Evolutionary conservation across 2,888 invertebrate genomes (phyloP).

Genomic region (Dendrolimus pini): DNA sequence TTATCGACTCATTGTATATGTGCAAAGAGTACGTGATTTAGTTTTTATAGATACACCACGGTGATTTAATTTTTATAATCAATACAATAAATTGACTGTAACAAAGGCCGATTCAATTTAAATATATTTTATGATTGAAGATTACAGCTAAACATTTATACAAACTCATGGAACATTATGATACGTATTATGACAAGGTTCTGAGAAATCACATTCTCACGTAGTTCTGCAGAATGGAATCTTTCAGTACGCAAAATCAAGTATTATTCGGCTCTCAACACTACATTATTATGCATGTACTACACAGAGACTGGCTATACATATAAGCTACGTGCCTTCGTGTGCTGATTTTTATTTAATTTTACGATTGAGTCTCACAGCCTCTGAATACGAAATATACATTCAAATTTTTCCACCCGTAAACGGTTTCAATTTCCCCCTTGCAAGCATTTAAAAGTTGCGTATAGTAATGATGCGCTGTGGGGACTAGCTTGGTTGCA

Average conservation of each 20-base stretch:
- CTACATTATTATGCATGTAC: neutral
- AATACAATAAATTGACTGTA: no score
- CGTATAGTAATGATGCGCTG: slow-evolving; percentile 31
- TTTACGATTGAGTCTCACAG: slow-evolving; percentile 22
- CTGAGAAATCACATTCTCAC: neutral
- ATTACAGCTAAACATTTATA: no score
- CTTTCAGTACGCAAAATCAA: neutral
- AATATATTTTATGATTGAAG: no score
- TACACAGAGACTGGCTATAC: neutral
- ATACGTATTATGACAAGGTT: neutral
- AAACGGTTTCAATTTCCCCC: slow-evolving; percentile 37
- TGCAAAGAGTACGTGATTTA: no score
- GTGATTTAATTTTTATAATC: no score
- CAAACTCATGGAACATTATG: no score
- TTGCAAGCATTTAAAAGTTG: slow-evolving; percentile 23
- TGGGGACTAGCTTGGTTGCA: slow-evolving; percentile 24
- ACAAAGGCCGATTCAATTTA: no score
- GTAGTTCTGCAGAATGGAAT: neutral
- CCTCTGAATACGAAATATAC: slow-evolving; percentile 24
- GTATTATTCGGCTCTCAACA: no score
- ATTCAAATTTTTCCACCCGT: slow-evolving; percentile 31
- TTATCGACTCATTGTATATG: no score
- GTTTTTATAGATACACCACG: no score
- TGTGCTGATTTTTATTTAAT: slow-evolving; percentile 16
- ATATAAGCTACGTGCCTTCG: neutral